Base-by-base conservation (phyloP, 2,888 invertebrate genomes). In the Ypsolopha scabrella region DNA sequence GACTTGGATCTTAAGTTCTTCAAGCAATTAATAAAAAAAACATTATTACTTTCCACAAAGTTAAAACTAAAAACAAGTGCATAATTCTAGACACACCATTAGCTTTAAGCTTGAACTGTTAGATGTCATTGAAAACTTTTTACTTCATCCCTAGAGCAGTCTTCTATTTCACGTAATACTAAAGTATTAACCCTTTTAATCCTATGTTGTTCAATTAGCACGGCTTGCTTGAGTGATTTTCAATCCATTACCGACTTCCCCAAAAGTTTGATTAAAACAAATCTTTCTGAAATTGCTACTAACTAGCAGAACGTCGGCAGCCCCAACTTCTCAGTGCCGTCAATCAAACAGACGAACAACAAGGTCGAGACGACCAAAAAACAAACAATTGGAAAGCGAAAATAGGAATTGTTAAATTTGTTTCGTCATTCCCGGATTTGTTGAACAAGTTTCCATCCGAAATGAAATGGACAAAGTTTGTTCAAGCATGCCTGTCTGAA, bases 361-460 rank as follows among this genome's bases (percentile, higher is more conserved):
- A 64, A 43, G 50, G 43, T 35, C 50, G 50, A 13, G 9, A 10
- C 50, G 36, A 56, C 57, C 58, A 55, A 63, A 58, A 56, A 49
- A 53, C 60, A 58, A 70, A 68, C 67, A 67, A 67, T 66, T 60
- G 67, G 56, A 63, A 65, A 66, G 62, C 64, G 67, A 64, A 67
- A 70, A 70, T 66, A 68, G 62, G 59, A 62, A 65, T 65, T 61
- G 63, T 60, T 62, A 63, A 62, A 63, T 66, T 65, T 64, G 67
- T 67, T 64, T 61, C 64, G 67, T 67, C 69, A 68, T 65, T 58
- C 58, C 56, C 60, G 62, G 64, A 63, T 65, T 65, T 65, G 66
- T 63, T 62, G 62, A 64, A 64, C 63, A 67, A 66, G 59, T 65
- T 60, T 54, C 52, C 52, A 45, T 56, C 49, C 56, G 58, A 56